Evolutionary conservation across 37 sponge, comb jelly and placozoan species (phyloP), one percentile per base, ranked within the genome.

Genomic region (Aplysina aerophoba): DNA sequence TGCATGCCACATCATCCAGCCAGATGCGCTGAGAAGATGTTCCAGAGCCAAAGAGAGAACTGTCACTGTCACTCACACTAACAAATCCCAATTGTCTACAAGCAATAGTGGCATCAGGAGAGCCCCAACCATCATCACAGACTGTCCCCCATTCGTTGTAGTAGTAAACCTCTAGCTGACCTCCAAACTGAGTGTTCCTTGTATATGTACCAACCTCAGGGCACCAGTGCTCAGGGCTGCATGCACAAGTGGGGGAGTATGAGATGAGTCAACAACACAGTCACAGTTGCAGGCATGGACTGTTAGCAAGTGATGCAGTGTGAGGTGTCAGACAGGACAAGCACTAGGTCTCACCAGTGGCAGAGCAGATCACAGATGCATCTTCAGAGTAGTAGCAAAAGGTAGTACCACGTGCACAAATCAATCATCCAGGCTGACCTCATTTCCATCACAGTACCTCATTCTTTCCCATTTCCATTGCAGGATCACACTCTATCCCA

Each of bases 51-150:
- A 17, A 17, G 6, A 11, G 50, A 44, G 50, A 44, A 44, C 50
- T 44, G 50, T 44, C 50, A 44, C 50, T 44, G 50, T 11, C 50
- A 44, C 50, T 44, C 8, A 44, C 50, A 44, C 50, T 44, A 3
- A 17, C 13, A 44, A 67, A 68, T 40, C 69, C 83, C 35, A 83
- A 68, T 33, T 83, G 69, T 30, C 83, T 66, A 55, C 83, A 83
- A 15, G 67, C 33, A 44, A 83, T 69, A 60, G 54, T 0, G 27
- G 83, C 83, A 44, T n/a, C 83, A 28, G 11, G 0, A 20, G 59
- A 38, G 20, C 66, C 69, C 50, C 20, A 67, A 13, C 27, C 20
- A 50, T 63, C 55, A 83, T 40, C 68, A 83, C 83, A 83, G 30
- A 83, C 33, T n/a, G 71, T 69, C 2, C 71, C 71, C 71, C 71